A percentile compares a stretch with the other conserved stretches of the same genome.
phyloP scores from a whole-genome alignment of 2,888 invertebrate genomes.

The Lysandra coridon region DNA sequence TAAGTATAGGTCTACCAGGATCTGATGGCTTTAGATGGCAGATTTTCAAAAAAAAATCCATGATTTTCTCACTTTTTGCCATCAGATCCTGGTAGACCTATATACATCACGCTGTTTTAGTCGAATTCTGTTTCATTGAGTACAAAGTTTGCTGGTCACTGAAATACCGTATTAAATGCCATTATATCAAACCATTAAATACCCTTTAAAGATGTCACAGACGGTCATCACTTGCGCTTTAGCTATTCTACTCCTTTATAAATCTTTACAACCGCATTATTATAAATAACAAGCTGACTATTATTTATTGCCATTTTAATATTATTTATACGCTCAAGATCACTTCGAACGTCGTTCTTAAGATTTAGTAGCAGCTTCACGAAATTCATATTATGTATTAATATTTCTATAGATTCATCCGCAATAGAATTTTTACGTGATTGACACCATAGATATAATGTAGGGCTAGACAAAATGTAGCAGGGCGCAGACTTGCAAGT shows the following conservation, averaged over 20 bases:
- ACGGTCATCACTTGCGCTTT: constrained; percentile 53
- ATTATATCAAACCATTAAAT: not conserved
- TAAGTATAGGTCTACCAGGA: too few species aligned
- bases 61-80: too few species aligned
- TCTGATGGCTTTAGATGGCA: too few species aligned
- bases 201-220: constrained; percentile 52
- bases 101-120: too few species aligned
- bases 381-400: constrained; percentile 17
- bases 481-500: not conserved
- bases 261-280: constrained; percentile 25
- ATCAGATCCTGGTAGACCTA: too few species aligned
- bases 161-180: not conserved
- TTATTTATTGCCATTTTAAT: constrained; percentile 30
- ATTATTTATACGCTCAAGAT: constrained; percentile 23
- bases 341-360: constrained; percentile 11
- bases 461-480: not conserved
- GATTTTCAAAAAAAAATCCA: too few species aligned
- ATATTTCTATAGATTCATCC: not conserved
- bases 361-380: constrained; percentile 4
- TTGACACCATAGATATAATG: not conserved
- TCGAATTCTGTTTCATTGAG: too few species aligned
- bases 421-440: too few species aligned
- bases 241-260: constrained; percentile 42
- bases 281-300: constrained; percentile 25
- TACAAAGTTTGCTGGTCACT: not conserved